These are phyloP conservation scores for Squalus acanthias DNA, from an alignment of 2,797 vertebrate genomes.

Conservation along the genomic window DNA sequence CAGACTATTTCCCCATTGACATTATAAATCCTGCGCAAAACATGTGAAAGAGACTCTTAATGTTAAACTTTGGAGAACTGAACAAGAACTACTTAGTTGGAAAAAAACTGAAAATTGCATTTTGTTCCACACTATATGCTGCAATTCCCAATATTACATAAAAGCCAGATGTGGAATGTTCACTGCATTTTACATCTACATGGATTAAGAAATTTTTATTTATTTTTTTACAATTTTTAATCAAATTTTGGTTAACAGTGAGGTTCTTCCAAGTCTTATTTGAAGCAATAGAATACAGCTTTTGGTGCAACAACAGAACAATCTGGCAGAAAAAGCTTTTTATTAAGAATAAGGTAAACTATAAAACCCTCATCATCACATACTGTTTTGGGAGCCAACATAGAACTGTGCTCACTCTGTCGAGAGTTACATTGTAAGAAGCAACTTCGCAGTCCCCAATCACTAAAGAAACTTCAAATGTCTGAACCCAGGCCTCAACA, in stretches of 20 bases:
- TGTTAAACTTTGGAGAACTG: background rate
- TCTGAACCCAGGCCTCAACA: background rate
- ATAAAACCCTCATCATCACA: background rate
- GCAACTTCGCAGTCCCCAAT: background rate
- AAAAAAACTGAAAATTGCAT: background rate
- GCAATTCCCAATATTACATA: background rate
- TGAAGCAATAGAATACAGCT: background rate
- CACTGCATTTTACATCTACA: too few relatives aligned
- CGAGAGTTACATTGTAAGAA: too few relatives aligned
- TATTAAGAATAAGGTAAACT: background rate
- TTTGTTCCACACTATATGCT: background rate
- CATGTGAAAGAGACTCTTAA: background rate
- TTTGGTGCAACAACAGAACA: background rate
- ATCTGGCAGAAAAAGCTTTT: background rate
- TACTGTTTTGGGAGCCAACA: background rate
- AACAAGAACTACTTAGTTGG: background rate
- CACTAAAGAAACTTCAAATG: background rate
- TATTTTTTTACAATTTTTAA: background rate
- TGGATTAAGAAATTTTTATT: background rate
- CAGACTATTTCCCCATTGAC: background rate
- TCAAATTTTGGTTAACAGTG: background rate
- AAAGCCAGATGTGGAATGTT: too few relatives aligned
- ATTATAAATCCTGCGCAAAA: background rate
- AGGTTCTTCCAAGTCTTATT: background rate
- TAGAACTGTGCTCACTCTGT: background rate